Evolutionary conservation across 2,113 vertebrate genomes (phyloP).

Genomic region (Cathartes aura): DNA sequence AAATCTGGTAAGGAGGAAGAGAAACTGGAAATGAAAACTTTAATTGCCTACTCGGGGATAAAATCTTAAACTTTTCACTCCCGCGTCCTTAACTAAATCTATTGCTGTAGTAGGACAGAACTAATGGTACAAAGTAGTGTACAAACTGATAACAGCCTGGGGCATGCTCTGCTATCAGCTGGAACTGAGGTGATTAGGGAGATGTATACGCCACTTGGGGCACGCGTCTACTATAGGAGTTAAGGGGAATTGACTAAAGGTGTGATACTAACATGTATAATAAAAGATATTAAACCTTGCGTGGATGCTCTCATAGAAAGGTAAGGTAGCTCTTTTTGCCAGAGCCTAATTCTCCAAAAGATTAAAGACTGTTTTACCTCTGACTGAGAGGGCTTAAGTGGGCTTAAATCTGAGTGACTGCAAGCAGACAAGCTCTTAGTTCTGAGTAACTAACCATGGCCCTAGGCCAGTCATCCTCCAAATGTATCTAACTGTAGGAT

Average conservation of each 20-base stretch:
- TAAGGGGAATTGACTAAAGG: neutral
- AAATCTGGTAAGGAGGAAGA: neutral
- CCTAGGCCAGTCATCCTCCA: neutral
- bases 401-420: neutral
- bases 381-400: neutral
- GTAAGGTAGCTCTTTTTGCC: neutral
- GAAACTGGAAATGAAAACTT: neutral
- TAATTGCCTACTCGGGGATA: neutral
- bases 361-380: neutral
- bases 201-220: too few relatives aligned
- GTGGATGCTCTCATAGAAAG: neutral
- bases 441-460: neutral
- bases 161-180: neutral
- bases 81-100: neutral
- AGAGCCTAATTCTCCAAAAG: neutral
- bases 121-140: neutral
- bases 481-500: neutral
- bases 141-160: neutral
- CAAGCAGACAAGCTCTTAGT: neutral
- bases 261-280: neutral
- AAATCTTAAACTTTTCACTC: neutral
- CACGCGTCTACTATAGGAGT: neutral
- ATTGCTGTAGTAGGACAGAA: neutral
- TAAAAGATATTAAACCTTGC: neutral
- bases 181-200: neutral